Evolutionary conservation across 2,888 invertebrate species (phyloP), one percentile per base, ranked within the genome.

Genomic region (Archips xylosteana): DNA sequence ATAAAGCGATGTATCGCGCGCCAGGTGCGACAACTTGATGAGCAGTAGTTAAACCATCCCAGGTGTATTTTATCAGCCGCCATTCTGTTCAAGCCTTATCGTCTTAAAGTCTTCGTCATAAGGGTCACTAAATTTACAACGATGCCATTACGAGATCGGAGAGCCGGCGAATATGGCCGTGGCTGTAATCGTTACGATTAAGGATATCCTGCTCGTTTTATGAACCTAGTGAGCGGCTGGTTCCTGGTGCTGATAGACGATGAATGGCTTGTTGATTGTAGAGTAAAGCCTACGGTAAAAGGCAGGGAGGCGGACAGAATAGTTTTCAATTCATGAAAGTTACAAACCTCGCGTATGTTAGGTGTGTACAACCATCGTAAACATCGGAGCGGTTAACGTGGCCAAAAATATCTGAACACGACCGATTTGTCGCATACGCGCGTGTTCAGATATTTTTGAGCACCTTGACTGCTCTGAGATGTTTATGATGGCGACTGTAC

Each of bases 51-150:
- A 73, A 68, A 68, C 34, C 66, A 32, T 57, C 73, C 73, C 73
- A 73, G 68, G 63, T 73, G 73, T 69, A 39, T 73, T 73, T 73
- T 73, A 73, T 73, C 73, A 68, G 60, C 62, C 57, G 32, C 66
- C 57, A 57, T 70, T 65, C 57, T 64, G 64, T 70, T 60, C 45
- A 23, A 63, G 68, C 68, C 62, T 63, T 63, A 68, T 73, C 72
- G 59, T 49, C 68, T 73, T 68, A 68, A 32, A 45, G n/a, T 47
- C 49, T 49, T n/a, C 51, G 67, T 47, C 39, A 64, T 63, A 73
- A 73, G 73, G 73, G 73, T 73, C 68, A 73, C 73, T 69, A 64
- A 73, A 72, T 47, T 64, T 63, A 63, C 68, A 64, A 73, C 59
- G 63, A 62, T 15, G 68, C 69, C 73, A 68, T 73, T 64, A 64